These are phyloP conservation scores for Actias luna DNA, from an alignment of 2,888 invertebrate genomes.

Conservation along the genomic window DNA sequence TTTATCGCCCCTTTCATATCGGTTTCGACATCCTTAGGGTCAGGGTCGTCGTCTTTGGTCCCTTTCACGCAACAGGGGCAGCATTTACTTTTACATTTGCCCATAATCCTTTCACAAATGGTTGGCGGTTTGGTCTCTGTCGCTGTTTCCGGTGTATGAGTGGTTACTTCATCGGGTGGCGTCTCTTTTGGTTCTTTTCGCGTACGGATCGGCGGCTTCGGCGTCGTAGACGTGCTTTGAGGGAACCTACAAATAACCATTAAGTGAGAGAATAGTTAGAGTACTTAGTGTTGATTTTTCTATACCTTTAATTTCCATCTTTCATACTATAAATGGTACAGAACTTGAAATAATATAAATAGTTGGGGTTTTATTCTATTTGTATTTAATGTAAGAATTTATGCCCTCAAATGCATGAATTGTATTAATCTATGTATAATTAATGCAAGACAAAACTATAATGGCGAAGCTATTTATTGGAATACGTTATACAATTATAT, in stretches of 20 bases:
- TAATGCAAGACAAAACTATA: too few species aligned
- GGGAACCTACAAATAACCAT: slow-evolving; percentile 56
- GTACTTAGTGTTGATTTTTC: background rate
- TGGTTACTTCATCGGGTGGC: slow-evolving; percentile 29
- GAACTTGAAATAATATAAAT: too few species aligned
- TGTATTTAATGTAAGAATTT: too few species aligned
- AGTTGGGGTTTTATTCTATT: too few species aligned
- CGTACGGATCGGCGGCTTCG: slow-evolving; percentile 67
- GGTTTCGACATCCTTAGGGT: slow-evolving; percentile 19
- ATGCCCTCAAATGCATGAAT: too few species aligned
- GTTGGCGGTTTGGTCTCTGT: slow-evolving; percentile 51
- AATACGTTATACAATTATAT: too few species aligned
- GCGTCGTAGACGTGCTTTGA: slow-evolving; percentile 74
- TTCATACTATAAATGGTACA: too few species aligned
- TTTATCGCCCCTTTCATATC: slow-evolving; percentile 39
- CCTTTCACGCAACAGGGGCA: slow-evolving; percentile 74
- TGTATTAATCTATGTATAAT: too few species aligned
- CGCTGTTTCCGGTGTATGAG: slow-evolving; percentile 25
- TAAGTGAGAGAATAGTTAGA: background rate
- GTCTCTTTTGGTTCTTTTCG: slow-evolving; percentile 50
- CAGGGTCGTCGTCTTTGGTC: slow-evolving; percentile 40
- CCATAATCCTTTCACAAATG: slow-evolving; percentile 63
- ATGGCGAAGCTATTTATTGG: too few species aligned
- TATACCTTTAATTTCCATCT: too few species aligned
- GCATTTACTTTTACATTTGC: slow-evolving; percentile 68